Conservation (phyloP, 2,888 invertebrate species). For the Agrochola lota region DNA sequence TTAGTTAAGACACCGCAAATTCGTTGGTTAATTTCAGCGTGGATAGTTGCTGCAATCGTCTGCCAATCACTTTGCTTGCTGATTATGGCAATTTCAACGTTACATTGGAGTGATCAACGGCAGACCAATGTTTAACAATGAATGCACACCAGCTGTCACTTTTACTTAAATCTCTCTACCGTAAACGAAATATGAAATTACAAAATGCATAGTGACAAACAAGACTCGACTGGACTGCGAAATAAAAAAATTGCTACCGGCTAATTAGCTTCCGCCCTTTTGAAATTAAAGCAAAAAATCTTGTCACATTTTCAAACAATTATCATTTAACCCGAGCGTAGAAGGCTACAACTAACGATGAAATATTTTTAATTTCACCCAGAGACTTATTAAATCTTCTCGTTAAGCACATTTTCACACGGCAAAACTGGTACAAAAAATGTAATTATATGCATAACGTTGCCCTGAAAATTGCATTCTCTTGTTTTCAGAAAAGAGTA, state of each 20-base stretch:
- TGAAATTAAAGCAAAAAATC: slow-evolving; percentile 45
- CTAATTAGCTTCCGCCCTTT: slow-evolving; percentile 51
- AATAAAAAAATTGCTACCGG: slow-evolving; percentile 16
- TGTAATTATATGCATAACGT: slow-evolving; percentile 70
- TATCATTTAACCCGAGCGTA: slow-evolving; percentile 51
- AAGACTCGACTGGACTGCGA: slow-evolving; percentile 1
- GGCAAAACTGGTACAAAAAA: slow-evolving; percentile 41
- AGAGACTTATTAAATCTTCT: slow-evolving; percentile 66
- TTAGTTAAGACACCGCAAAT: too few relatives aligned
- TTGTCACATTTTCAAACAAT: slow-evolving; percentile 58
- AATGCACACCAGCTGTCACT: too few relatives aligned
- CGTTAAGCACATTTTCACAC: slow-evolving; percentile 55
- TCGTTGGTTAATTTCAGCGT: neutral
- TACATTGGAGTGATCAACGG: neutral
- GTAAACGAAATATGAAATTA: neutral
- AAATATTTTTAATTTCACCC: slow-evolving; percentile 64
- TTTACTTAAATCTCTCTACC: neutral
- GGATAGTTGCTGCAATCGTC: neutral
- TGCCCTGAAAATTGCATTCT: slow-evolving; percentile 79
- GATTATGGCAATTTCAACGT: too few relatives aligned
- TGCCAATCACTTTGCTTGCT: neutral
- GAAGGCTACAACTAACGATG: slow-evolving; percentile 45
- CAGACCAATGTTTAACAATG: neutral
- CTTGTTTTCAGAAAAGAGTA: slow-evolving; percentile 77
- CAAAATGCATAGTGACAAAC: slow-evolving; percentile 1